phyloP scores from a whole-genome alignment of 2,888 invertebrate species.

The Osmoderma eremita region DNA sequence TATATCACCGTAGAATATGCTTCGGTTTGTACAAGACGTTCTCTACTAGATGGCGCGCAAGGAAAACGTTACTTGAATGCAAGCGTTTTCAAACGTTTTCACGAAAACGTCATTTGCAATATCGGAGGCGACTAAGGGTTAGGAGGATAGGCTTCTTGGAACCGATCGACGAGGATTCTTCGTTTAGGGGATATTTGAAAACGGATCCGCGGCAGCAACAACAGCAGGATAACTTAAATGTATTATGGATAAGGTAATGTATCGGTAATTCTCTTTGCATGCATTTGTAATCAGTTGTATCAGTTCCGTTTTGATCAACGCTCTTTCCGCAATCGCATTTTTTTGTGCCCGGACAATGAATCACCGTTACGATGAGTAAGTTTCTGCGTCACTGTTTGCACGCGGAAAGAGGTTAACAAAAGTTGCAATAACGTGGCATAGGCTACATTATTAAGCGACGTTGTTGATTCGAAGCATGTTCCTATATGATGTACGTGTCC shows the following conservation, averaged over 20 bases:
- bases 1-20: slow-evolving; percentile 10
- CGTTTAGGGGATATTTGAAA: slow-evolving; percentile 11
- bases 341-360: too few species aligned
- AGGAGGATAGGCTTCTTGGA: neutral
- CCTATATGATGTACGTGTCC: too few species aligned
- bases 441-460: too few species aligned
- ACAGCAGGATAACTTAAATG: slow-evolving; percentile 3
- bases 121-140: slow-evolving; percentile 2
- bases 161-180: slow-evolving; percentile 28
- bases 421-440: too few species aligned
- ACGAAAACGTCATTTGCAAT: slow-evolving; percentile 13
- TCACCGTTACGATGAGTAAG: too few species aligned
- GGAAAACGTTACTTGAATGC: neutral
- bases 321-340: too few species aligned
- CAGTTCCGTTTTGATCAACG: too few species aligned
- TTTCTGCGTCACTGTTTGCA: too few species aligned
- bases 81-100: neutral
- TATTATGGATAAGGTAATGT: slow-evolving; percentile 28
- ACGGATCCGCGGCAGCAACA: neutral
- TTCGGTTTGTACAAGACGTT: neutral
- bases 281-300: too few species aligned
- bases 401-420: too few species aligned
- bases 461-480: too few species aligned
- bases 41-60: neutral
- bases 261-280: too few species aligned